phyloP scores from a whole-genome alignment of 2,113 vertebrate species.

The Pangasianodon gigas region DNA sequence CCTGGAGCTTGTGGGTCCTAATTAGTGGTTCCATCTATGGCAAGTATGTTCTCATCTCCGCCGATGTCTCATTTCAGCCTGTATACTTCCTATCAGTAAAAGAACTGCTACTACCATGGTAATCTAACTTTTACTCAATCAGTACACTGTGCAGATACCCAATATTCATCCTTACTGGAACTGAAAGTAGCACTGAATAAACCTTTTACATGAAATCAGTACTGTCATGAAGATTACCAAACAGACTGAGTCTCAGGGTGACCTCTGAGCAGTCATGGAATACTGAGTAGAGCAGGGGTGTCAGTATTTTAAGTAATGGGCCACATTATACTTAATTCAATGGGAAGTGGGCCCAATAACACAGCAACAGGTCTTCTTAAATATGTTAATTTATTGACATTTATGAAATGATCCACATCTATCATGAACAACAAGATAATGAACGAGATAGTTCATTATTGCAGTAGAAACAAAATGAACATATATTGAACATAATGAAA shows the following conservation, averaged over 20 bases:
- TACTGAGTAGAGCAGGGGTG: neutral
- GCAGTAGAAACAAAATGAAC: neutral
- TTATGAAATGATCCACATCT: neutral
- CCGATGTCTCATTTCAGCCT: neutral
- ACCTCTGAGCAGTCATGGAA: neutral
- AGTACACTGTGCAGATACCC: neutral
- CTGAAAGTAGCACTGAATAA: neutral
- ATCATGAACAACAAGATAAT: neutral
- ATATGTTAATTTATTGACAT: slow-evolving; percentile 1
- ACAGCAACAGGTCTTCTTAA: neutral
- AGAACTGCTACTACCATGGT: neutral
- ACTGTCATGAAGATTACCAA: neutral
- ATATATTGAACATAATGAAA: no score
- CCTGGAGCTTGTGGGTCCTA: neutral
- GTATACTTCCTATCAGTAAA: neutral
- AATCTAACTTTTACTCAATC: slow-evolving; percentile 3
- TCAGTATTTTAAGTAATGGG: neutral
- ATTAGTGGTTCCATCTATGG: neutral
- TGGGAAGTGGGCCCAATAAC: neutral
- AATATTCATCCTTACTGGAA: neutral
- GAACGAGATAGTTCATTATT: neutral
- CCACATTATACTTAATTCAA: neutral
- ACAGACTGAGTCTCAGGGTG: neutral
- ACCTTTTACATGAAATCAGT: neutral
- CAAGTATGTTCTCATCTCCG: neutral